phyloP scores from a whole-genome alignment of 1,140 invertebrate species.

The Probaryconus sp. region DNA sequence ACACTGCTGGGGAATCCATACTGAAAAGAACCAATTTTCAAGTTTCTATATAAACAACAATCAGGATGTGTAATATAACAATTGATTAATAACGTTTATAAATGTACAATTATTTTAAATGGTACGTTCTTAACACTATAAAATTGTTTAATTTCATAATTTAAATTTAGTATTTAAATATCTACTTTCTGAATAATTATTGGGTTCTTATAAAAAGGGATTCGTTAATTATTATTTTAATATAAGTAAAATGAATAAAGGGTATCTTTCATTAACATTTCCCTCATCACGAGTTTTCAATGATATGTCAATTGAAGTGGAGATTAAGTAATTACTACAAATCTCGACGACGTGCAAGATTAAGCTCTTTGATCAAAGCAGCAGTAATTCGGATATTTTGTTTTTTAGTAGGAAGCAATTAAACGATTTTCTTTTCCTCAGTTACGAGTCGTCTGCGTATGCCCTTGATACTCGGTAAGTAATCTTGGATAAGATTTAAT shows the following conservation, averaged over 20 bases:
- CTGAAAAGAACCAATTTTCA: conserved; percentile 50
- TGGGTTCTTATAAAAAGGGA: no score
- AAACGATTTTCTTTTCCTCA: conserved; percentile 58
- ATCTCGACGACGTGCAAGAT: conserved; percentile 55
- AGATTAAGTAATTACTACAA: conserved; percentile 65
- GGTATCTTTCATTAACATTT: conserved; percentile 5
- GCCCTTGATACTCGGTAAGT: conserved; percentile 52
- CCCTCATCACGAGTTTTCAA: conserved; percentile 45
- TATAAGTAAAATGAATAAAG: background rate
- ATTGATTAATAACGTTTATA: no score
- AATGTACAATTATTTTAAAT: no score
- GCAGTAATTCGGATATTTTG: conserved; percentile 48
- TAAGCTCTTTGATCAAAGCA: conserved; percentile 64
- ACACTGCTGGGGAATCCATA: conserved; percentile 72
- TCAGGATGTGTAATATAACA: background rate
- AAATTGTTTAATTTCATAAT: background rate
- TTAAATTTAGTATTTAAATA: no score
- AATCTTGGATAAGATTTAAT: conserved; percentile 58
- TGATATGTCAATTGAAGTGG: conserved; percentile 40
- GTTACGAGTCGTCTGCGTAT: conserved; percentile 22
- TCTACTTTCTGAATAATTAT: no score
- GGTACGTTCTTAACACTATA: no score
- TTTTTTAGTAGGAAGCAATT: conserved; percentile 54
- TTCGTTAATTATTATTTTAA: no score
- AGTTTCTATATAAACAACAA: background rate